Base-by-base conservation (phyloP, 2,888 invertebrate species). In the Ceramica pisi region DNA sequence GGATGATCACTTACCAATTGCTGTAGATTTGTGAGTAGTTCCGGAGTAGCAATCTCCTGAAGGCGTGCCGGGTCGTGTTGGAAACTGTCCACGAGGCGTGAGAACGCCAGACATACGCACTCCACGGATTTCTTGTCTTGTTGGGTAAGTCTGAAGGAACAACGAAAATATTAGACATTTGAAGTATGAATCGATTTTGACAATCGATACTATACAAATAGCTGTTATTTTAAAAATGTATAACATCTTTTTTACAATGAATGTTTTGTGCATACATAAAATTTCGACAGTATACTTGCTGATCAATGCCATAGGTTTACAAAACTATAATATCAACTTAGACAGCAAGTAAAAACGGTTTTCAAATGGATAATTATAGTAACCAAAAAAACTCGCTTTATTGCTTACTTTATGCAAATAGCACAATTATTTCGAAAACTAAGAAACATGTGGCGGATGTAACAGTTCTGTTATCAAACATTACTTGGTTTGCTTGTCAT, bases 111-210 rank as follows among this genome's bases (percentile, higher is more conserved):
- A 89, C 99, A 99, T 19, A 99, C 99, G 90, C 98, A 99, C 91
- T 99, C 99, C 55, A 99, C 99, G 72, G 99, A 99, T 91, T 99
- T 99, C 93, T 99, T 99, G 94, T 99, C 99, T 95, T 99, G 98
- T 91, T 98, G 98, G 1, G 98, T 97, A 63, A 98, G 93, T 89
- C 98, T 97, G 79, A 92, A 71, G 68, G 16, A 77, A 46, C 44
- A 71, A 31, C 12, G 51, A 23, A 0, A 55, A 26, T 8, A 26
- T 46, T 19, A 19, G 19, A 46, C 8, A 46, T 41, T 41, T 12
- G 41, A 41, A 4, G 12, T 12, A 41, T 41, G 41, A 12, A 3
- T 38, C 10, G 38, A 38, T 38, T 38, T 38, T 38, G 12, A 38
- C 38, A 10, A 38, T 38, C 38, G 10, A 12, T 41, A 41, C 12